Evolutionary conservation across 2,797 vertebrate species (phyloP).

Genomic region (Sebastes aleutianus): DNA sequence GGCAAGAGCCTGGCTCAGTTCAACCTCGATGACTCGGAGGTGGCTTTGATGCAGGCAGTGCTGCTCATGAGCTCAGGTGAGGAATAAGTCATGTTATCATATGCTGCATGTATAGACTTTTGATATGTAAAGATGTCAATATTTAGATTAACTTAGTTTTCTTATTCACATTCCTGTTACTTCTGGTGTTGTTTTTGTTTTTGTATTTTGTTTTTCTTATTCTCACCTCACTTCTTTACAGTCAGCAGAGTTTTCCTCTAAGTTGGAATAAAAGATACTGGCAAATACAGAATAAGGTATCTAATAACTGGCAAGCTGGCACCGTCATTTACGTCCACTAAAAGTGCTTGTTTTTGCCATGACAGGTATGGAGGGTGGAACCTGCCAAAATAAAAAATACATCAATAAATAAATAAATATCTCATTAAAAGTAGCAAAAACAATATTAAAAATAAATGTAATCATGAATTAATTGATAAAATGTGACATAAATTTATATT

Average conservation of each 20-base stretch:
- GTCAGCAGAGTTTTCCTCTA: neutral
- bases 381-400: too few relatives aligned
- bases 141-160: neutral
- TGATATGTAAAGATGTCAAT: neutral
- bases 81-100: neutral
- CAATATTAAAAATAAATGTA: too few relatives aligned
- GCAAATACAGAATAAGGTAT: conserved; percentile 28
- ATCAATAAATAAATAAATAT: too few relatives aligned
- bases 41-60: conserved; percentile 93
- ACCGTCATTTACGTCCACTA: too few relatives aligned
- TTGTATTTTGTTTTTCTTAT: neutral
- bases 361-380: too few relatives aligned
- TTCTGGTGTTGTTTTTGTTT: neutral
- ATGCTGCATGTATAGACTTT: neutral
- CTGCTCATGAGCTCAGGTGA: conserved; percentile 94
- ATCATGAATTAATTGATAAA: too few relatives aligned
- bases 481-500: too few relatives aligned
- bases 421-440: too few relatives aligned
- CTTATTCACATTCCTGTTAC: neutral
- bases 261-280: neutral
- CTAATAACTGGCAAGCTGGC: neutral
- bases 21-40: conserved; percentile 93
- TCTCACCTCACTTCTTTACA: neutral
- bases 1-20: conserved; percentile 95
- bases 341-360: too few relatives aligned